Evolutionary conservation across 2,888 invertebrate species (phyloP).

Genomic region (Andrena minutula): DNA sequence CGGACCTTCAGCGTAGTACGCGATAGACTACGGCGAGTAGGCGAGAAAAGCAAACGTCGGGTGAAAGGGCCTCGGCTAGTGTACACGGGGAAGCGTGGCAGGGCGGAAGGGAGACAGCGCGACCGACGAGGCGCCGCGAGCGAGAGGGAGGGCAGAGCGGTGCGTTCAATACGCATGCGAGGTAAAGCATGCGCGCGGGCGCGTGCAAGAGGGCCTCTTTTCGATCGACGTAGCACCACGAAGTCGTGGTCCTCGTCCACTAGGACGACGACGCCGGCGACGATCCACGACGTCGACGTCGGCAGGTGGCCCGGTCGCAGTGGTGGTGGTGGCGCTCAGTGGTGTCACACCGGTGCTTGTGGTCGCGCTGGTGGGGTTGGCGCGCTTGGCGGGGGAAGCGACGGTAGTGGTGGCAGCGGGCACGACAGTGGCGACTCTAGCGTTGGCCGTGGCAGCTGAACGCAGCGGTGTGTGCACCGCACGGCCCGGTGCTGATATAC

Average conservation of each 20-base stretch:
- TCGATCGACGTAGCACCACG: conserved; percentile 81
- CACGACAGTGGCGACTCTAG: conserved; percentile 67
- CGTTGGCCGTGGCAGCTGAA: conserved; percentile 61
- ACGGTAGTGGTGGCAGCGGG: conserved; percentile 54
- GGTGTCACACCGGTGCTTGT: not conserved
- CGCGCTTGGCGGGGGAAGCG: not conserved
- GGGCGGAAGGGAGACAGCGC: not conserved
- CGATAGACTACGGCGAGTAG: not conserved
- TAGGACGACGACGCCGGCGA: conserved; percentile 31
- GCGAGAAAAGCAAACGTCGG: not conserved
- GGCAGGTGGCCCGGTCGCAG: conserved; percentile 3
- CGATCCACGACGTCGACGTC: conserved; percentile 44
- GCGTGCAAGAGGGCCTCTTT: conserved; percentile 79
- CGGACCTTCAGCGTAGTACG: conserved; percentile 4
- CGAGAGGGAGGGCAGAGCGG: conserved; percentile 17
- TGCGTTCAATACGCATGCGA: conserved; percentile 84
- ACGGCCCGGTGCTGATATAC: conserved; percentile 58
- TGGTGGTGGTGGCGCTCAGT: not conserved
- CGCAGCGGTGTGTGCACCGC: conserved; percentile 65
- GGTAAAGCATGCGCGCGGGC: conserved; percentile 79
- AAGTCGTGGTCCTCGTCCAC: conserved; percentile 31
- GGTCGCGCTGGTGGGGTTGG: conserved; percentile 17
- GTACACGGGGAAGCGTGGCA: conserved; percentile 4
- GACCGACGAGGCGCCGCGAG: not conserved
- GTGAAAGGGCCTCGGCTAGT: not conserved